Conservation (phyloP, 2,113 vertebrate species). For the Raja brachyura region DNA sequence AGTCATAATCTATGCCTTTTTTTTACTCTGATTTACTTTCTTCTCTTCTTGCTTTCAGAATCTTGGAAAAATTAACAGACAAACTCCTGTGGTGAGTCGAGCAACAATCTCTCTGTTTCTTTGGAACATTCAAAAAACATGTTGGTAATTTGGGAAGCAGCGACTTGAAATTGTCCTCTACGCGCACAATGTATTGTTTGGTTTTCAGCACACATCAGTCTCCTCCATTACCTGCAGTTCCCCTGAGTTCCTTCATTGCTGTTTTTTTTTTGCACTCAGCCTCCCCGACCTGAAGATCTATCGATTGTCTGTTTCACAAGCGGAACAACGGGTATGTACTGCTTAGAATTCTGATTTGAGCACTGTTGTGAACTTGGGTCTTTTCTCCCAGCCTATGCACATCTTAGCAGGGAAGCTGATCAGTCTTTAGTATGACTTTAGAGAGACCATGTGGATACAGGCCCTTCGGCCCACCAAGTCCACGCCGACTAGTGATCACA, state of each 20-base stretch:
- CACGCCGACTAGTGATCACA: no score
- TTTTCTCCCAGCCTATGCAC: background rate
- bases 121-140: background rate
- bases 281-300: constrained; percentile 79
- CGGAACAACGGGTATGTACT: constrained; percentile 77
- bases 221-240: background rate
- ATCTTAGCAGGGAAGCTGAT: background rate
- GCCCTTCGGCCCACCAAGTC: no score
- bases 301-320: constrained; percentile 94
- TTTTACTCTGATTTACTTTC: background rate
- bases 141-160: background rate
- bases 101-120: no score
- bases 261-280: constrained; percentile 58
- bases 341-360: background rate
- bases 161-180: background rate
- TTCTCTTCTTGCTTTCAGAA: constrained; percentile 55
- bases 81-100: constrained; percentile 71
- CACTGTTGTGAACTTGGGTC: background rate
- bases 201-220: background rate
- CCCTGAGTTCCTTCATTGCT: background rate
- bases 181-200: background rate
- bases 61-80: constrained; percentile 64
- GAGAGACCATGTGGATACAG: no score
- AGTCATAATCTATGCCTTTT: background rate
- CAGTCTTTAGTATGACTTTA: no score